Evolutionary conservation across 2,888 invertebrate genomes (phyloP).

Genomic region (Mactromeris polynyma): DNA sequence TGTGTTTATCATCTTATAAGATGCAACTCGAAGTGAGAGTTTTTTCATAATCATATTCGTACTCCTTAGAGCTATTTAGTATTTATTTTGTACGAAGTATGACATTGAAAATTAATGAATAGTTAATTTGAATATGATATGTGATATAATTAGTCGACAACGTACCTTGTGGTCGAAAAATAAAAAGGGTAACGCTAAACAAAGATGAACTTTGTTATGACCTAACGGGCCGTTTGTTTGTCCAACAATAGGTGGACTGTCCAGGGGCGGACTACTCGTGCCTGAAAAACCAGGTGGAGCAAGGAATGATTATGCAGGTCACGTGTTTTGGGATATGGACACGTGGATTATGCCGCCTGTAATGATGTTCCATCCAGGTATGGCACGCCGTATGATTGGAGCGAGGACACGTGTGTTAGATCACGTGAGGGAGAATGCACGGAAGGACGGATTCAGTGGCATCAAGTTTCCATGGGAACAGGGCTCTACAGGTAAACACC

Average conservation of each 20-base stretch:
- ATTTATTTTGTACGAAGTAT: no score
- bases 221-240: no score
- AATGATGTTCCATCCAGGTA: constrained; percentile 78
- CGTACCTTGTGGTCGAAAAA: no score
- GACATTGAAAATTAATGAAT: no score
- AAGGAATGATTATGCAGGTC: constrained; percentile 81
- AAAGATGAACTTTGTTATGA: no score
- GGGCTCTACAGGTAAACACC: constrained; percentile 82
- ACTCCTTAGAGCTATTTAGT: no score
- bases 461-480: constrained; percentile 84
- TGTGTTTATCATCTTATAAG: no score
- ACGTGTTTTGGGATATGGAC: constrained; percentile 86
- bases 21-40: no score
- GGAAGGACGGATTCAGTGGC: constrained; percentile 71
- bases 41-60: no score
- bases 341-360: constrained; percentile 84
- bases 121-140: no score
- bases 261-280: constrained; percentile 68
- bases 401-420: constrained; percentile 74
- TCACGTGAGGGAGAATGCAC: constrained; percentile 78
- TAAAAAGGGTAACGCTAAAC: no score
- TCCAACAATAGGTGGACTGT: constrained; percentile 71
- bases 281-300: constrained; percentile 63
- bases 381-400: constrained; percentile 75
- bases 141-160: no score